Percentiles rank a stretch among this genome's conserved stretches.
These are phyloP conservation scores for Nicator chloris DNA, from an alignment of 2,113 vertebrate species.

Conservation along the genomic window DNA sequence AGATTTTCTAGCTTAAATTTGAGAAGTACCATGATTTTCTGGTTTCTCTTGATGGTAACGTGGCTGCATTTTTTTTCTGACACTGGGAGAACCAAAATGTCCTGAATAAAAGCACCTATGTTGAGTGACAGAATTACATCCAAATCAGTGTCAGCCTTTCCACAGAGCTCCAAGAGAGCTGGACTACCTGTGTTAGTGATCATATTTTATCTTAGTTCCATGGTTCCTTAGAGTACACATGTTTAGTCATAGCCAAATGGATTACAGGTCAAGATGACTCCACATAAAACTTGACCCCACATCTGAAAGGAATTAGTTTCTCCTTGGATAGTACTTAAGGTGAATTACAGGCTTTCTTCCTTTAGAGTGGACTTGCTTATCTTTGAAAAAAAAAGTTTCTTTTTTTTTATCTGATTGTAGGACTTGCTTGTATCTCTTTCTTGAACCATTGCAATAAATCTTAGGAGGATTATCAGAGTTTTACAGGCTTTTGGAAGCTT, in stretches of 20 bases:
- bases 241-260: constrained; percentile 32
- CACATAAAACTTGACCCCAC: constrained; percentile 1
- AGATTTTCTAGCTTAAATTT: constrained; percentile 9
- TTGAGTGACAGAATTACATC: not conserved
- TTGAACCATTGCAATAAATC: constrained; percentile 36
- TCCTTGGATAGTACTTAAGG: constrained; percentile 22
- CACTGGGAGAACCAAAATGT: not conserved
- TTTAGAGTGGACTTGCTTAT: constrained; percentile 17
- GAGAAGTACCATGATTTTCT: not conserved
- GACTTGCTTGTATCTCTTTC: constrained; percentile 3
- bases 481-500: constrained; percentile 39
- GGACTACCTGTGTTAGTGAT: not conserved
- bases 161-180: not conserved
- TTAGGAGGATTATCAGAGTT: constrained; percentile 56
- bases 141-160: constrained; percentile 4
- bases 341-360: constrained; percentile 25
- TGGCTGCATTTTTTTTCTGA: not conserved
- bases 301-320: constrained; percentile 14
- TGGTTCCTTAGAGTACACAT: not conserved
- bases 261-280: not conserved
- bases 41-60: not conserved
- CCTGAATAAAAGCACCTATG: not conserved
- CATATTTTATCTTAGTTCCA: not conserved
- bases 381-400: not conserved
- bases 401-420: constrained; percentile 12